These are phyloP conservation scores for Heliconius congener DNA, from an alignment of 1,140 invertebrate species.

Conservation along the genomic window DNA sequence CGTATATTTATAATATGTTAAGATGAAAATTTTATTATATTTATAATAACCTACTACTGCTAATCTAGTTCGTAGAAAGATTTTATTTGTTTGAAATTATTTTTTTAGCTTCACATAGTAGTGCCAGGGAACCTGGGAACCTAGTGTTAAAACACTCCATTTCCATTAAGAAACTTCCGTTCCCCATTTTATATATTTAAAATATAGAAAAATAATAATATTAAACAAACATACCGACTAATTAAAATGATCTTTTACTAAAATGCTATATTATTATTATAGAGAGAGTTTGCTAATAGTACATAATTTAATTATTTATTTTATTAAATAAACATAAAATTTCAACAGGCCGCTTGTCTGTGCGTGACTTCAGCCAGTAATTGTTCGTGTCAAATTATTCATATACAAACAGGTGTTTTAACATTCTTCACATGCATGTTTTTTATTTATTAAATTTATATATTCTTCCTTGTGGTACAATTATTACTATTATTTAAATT, in stretches of 20 bases:
- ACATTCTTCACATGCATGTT: slow-evolving; percentile 1
- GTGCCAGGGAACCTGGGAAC: too few species aligned
- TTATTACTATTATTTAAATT: neutral
- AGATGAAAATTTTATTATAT: too few species aligned
- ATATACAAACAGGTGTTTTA: neutral
- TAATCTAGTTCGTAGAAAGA: too few species aligned
- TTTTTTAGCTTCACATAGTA: too few species aligned
- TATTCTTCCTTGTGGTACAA: neutral
- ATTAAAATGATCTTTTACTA: neutral
- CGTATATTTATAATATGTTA: too few species aligned
- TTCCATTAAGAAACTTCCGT: too few species aligned
- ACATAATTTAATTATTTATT: neutral
- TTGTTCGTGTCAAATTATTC: slow-evolving; percentile 8
- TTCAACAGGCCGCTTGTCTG: slow-evolving; percentile 3
- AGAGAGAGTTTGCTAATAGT: neutral
- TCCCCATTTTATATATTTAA: too few species aligned
- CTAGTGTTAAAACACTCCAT: too few species aligned
- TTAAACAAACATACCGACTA: neutral
- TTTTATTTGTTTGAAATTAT: too few species aligned
- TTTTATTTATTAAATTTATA: neutral
- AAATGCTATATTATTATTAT: neutral
- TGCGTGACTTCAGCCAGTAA: neutral
- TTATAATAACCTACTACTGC: too few species aligned
- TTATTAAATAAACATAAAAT: neutral
- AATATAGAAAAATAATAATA: too few species aligned